Percentiles rank a stretch among this genome's conserved stretches.
phyloP scores from a whole-genome alignment of 2,797 vertebrate species.

The Prunella strophiata region DNA sequence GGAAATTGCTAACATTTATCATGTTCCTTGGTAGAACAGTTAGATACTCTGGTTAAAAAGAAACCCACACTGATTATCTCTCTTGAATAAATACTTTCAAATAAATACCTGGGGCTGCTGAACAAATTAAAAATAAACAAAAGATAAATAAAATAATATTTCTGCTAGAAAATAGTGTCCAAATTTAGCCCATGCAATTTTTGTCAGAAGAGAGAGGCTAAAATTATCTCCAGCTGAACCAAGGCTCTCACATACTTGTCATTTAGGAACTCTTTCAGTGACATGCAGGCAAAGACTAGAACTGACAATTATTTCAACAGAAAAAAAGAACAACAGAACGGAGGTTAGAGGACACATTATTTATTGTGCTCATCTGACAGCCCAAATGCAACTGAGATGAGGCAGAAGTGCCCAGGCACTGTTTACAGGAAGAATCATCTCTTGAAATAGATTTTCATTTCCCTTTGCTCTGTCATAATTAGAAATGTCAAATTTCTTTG shows the following conservation, averaged over 20 bases:
- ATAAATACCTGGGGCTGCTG: neutral
- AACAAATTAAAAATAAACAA: neutral
- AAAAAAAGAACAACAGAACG: neutral
- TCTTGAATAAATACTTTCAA: neutral
- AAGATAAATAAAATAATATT: neutral
- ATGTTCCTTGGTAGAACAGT: neutral
- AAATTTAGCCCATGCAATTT: neutral
- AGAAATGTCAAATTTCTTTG: neutral
- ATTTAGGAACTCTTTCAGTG: neutral
- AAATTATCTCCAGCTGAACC: neutral
- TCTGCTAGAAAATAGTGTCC: neutral
- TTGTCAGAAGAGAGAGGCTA: neutral
- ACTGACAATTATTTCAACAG: neutral
- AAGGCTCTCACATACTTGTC: neutral
- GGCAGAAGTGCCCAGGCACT: conserved; percentile 17
- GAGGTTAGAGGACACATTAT: neutral
- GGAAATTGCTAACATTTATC: conserved; percentile 22
- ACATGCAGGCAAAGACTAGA: neutral
- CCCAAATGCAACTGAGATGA: neutral
- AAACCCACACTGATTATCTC: neutral
- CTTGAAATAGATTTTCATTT: conserved; percentile 16
- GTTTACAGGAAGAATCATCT: conserved; percentile 1
- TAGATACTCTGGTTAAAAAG: neutral
- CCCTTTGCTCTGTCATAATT: neutral
- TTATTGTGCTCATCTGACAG: neutral